Evolutionary conservation across 2,888 invertebrate genomes (phyloP).

Genomic region (Lasius fuliginosus): DNA sequence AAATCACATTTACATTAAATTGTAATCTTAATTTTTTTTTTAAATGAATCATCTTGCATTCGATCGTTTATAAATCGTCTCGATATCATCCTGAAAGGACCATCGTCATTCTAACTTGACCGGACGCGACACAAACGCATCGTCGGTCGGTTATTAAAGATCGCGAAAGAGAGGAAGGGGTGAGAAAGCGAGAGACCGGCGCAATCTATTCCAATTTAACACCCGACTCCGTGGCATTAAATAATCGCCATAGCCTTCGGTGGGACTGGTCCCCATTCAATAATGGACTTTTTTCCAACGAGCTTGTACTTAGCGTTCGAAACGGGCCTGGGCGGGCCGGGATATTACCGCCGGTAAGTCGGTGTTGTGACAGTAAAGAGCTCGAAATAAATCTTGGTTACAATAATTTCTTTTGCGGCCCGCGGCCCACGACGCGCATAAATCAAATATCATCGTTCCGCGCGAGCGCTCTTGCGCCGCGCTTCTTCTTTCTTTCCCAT

Average conservation of each 20-base stretch:
- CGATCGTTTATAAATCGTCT: constrained; percentile 28
- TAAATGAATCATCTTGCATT: not conserved
- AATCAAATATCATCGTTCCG: constrained; percentile 82
- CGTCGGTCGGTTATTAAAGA: constrained; percentile 65
- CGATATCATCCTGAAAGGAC: not conserved
- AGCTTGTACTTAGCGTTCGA: constrained; percentile 77
- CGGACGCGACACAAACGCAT: constrained; percentile 22
- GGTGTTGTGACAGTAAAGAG: constrained; percentile 84
- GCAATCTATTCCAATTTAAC: constrained; percentile 84
- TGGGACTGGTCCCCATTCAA: constrained; percentile 82
- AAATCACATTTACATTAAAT: not conserved
- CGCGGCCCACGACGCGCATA: constrained; percentile 81
- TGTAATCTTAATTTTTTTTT: not conserved
- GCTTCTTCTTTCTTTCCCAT: constrained; percentile 54
- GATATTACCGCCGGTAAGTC: constrained; percentile 79
- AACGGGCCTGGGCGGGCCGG: constrained; percentile 71
- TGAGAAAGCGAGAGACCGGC: constrained; percentile 58
- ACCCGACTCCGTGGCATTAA: constrained; percentile 83
- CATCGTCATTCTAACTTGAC: not conserved
- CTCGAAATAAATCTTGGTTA: constrained; percentile 84
- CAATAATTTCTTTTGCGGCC: constrained; percentile 83
- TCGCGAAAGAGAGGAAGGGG: constrained; percentile 35
- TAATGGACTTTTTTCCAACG: constrained; percentile 83
- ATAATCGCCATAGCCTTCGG: constrained; percentile 82
- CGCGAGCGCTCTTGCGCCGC: constrained; percentile 68